Evolutionary conservation across 2,797 vertebrate species (phyloP).

Genomic region (Brotula barbata): DNA sequence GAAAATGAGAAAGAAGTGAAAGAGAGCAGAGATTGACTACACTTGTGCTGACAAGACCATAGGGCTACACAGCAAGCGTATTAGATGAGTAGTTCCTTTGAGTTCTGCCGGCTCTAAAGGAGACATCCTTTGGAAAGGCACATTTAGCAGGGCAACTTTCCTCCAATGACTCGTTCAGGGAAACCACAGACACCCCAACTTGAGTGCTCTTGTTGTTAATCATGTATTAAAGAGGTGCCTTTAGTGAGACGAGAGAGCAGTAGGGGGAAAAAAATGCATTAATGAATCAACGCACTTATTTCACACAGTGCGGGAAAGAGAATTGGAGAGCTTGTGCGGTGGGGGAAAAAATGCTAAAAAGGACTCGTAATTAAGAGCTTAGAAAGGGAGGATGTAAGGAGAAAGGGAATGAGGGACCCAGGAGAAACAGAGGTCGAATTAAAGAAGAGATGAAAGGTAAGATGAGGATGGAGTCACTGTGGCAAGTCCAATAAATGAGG

Average conservation of each 20-base stretch:
- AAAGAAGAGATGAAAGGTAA: conserved; percentile 33
- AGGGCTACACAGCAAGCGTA: too few species aligned
- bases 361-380: conserved; percentile 47
- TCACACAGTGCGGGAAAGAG: conserved; percentile 17
- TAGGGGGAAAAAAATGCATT: conserved; percentile 15
- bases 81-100: background rate
- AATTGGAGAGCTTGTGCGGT: conserved; percentile 31
- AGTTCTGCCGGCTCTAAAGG: background rate
- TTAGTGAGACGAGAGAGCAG: conserved; percentile 23
- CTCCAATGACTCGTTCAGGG: background rate
- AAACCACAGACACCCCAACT: background rate
- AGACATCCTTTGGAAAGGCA: conserved; percentile 15
- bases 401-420: conserved; percentile 20
- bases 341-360: conserved; percentile 49
- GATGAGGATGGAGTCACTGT: conserved; percentile 20
- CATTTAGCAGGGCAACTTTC: conserved; percentile 2
- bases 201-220: conserved; percentile 16
- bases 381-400: conserved; percentile 32
- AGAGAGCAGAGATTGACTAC: conserved; percentile 21
- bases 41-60: too few species aligned
- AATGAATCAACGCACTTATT: conserved; percentile 44
- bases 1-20: conserved; percentile 7
- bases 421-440: conserved; percentile 43
- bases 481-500: conserved; percentile 41
- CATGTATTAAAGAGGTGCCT: conserved; percentile 1